Conservation (phyloP, 2,888 invertebrate species). For the Augochlorella aurata region DNA sequence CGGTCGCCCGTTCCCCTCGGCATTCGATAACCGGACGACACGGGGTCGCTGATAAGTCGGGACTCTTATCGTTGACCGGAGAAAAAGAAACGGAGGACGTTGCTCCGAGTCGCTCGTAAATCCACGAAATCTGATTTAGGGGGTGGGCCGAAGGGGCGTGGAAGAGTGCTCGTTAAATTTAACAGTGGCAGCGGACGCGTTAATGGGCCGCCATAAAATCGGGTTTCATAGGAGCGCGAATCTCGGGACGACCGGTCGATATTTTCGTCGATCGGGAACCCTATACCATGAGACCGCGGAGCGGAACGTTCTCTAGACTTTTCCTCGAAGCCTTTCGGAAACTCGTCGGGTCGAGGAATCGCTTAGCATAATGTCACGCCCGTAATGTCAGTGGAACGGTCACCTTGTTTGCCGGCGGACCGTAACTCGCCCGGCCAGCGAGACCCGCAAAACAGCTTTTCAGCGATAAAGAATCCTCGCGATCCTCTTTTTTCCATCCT, state of each 20-base stretch:
- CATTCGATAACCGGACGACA: conserved; percentile 45
- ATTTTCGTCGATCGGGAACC: conserved; percentile 30
- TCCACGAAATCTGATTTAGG: conserved; percentile 31
- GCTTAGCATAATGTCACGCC: conserved; percentile 57
- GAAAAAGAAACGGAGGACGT: neutral
- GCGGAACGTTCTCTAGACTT: neutral
- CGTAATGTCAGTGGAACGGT: conserved; percentile 56
- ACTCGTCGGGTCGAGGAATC: conserved; percentile 34
- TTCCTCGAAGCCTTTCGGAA: conserved; percentile 17
- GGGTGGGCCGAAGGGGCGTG: neutral
- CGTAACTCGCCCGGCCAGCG: conserved; percentile 33
- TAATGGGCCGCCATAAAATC: conserved; percentile 46
- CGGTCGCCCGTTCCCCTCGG: conserved; percentile 41
- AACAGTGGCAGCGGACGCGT: conserved; percentile 36
- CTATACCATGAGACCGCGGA: neutral
- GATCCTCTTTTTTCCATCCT: conserved; percentile 16
- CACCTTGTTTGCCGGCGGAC: conserved; percentile 43
- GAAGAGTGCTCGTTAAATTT: conserved; percentile 47
- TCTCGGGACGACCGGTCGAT: neutral
- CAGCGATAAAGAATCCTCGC: conserved; percentile 42
- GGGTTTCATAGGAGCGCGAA: conserved; percentile 30
- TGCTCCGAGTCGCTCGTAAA: conserved; percentile 28
- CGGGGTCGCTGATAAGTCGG: conserved; percentile 15
- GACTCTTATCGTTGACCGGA: neutral
- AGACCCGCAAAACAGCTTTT: conserved; percentile 22